Evolutionary conservation across 2,888 invertebrate genomes (phyloP).

Genomic region (Rhimphoctona megacephalus): DNA sequence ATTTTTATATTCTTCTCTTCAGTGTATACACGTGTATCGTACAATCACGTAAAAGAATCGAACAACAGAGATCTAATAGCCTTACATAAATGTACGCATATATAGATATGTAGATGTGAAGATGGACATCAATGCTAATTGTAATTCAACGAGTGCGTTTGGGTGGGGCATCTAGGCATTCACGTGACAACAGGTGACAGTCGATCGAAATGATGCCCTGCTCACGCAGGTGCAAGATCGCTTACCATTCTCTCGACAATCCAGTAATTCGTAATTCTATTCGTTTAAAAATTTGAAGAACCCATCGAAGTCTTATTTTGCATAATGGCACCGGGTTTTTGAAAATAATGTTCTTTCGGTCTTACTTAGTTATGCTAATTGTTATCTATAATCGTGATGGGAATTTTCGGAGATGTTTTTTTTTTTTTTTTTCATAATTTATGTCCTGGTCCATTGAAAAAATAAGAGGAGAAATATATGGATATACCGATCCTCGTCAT

Average conservation of each 20-base stretch:
- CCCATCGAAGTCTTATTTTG: constrained; percentile 4
- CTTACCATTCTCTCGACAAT: constrained; percentile 41
- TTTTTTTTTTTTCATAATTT: background rate
- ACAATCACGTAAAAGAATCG: constrained; percentile 22
- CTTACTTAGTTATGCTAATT: constrained; percentile 22
- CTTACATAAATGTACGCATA: constrained; percentile 35
- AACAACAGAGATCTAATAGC: constrained; percentile 28
- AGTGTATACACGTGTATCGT: background rate
- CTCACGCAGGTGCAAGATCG: constrained; percentile 24
- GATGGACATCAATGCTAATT: constrained; percentile 49
- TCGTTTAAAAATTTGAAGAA: constrained; percentile 19
- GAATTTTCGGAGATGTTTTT: background rate
- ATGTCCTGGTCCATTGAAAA: background rate
- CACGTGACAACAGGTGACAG: constrained; percentile 60
- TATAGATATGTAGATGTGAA: background rate
- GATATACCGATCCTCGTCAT: constrained; percentile 8
- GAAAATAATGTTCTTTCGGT: background rate
- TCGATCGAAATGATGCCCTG: constrained; percentile 25
- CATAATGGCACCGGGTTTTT: background rate
- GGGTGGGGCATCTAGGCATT: constrained; percentile 63
- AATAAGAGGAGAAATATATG: background rate
- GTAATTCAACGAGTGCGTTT: constrained; percentile 53
- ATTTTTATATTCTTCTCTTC: background rate
- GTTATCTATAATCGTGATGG: background rate
- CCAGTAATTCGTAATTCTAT: constrained; percentile 24